Conservation (phyloP, 1,140 invertebrate genomes). For the Odontomachus brunneus region DNA sequence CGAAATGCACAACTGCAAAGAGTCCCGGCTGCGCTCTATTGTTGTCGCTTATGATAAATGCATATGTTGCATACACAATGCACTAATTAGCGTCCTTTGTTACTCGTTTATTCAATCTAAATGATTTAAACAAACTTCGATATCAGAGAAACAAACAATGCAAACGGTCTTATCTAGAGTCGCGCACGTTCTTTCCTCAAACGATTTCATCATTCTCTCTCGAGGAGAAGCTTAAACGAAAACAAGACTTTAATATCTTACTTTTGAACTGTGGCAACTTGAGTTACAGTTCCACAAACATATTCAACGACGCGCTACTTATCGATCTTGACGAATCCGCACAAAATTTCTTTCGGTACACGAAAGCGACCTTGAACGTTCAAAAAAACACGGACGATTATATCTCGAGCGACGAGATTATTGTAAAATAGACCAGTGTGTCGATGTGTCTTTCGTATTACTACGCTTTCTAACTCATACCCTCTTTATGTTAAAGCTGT, state of each 20-base stretch:
- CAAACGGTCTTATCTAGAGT: neutral
- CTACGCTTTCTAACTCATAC: conserved; percentile 59
- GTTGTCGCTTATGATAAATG: conserved; percentile 19
- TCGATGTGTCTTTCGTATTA: conserved; percentile 37
- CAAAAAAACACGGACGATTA: neutral
- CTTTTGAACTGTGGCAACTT: too few relatives aligned
- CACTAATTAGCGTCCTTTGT: neutral
- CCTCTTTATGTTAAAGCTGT: conserved; percentile 20
- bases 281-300: too few relatives aligned
- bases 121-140: neutral
- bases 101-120: neutral
- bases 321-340: too few relatives aligned
- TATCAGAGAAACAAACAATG: neutral
- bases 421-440: conserved; percentile 60
- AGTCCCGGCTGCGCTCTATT: neutral
- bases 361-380: too few relatives aligned
- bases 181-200: neutral
- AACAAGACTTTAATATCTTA: too few relatives aligned
- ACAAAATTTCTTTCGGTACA: too few relatives aligned
- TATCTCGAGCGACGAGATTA: conserved; percentile 30
- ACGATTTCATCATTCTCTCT: neutral
- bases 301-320: too few relatives aligned
- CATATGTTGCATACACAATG: neutral
- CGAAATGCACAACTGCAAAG: conserved; percentile 6
- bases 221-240: neutral